Percentiles rank a stretch among this genome's conserved stretches.
These are phyloP conservation scores for Troilus luridus DNA, from an alignment of 2,888 invertebrate species.

Conservation along the genomic window DNA sequence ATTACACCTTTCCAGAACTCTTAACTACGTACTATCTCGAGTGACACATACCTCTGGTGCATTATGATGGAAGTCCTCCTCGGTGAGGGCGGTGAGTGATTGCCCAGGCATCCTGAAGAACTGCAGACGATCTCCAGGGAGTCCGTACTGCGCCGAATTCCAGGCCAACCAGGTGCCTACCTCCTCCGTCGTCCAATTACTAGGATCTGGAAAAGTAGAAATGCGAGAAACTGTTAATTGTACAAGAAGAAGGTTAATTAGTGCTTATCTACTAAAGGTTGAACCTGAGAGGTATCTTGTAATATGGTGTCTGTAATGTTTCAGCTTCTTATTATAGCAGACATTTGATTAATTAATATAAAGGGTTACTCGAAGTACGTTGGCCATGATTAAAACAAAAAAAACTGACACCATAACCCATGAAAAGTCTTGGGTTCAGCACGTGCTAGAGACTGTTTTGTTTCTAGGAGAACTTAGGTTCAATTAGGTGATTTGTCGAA, in stretches of 20 bases:
- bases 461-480: too few species aligned
- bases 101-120: constrained; percentile 87
- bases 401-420: too few species aligned
- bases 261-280: background rate
- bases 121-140: constrained; percentile 80
- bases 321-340: too few species aligned
- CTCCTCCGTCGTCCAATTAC: constrained; percentile 86
- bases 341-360: too few species aligned
- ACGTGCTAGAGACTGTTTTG: too few species aligned
- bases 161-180: constrained; percentile 92
- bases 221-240: background rate
- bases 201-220: constrained; percentile 80
- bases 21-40: background rate
- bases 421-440: too few species aligned
- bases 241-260: background rate
- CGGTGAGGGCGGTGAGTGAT: constrained; percentile 81
- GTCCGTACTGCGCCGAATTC: constrained; percentile 85
- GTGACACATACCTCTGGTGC: constrained; percentile 80
- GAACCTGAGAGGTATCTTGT: background rate
- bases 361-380: too few species aligned
- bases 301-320: background rate
- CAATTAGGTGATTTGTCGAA: too few species aligned
- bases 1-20: background rate
- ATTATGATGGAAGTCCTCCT: constrained; percentile 88
- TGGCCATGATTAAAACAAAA: too few species aligned